Conservation (phyloP, 2,797 vertebrate species). For the Gymnothorax javanicus region DNA sequence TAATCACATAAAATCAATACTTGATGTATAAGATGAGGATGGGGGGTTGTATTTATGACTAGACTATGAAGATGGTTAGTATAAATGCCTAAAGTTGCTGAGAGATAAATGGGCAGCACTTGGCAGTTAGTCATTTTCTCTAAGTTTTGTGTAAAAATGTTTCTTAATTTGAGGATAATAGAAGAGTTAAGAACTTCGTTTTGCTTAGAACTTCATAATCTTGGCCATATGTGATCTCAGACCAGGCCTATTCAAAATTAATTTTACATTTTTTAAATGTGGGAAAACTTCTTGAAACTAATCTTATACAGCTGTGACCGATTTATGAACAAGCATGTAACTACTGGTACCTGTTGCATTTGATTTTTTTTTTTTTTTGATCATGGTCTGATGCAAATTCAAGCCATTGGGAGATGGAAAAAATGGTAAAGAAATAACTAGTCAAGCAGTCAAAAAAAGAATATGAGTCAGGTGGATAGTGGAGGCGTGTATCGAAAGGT, state of each 20-base stretch:
- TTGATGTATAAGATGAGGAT: too few species aligned
- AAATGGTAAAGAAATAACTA: background rate
- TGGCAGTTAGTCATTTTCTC: too few species aligned
- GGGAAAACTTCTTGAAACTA: background rate
- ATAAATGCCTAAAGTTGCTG: too few species aligned
- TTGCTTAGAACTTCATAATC: background rate
- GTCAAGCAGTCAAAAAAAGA: background rate
- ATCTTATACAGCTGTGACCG: background rate
- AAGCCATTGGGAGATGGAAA: background rate
- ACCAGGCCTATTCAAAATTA: background rate
- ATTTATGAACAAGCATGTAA: background rate
- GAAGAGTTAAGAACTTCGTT: too few species aligned
- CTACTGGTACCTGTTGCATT: background rate
- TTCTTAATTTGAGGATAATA: too few species aligned
- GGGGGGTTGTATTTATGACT: too few species aligned
- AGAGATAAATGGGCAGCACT: too few species aligned
- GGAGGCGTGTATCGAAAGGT: too few species aligned
- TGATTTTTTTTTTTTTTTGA: background rate
- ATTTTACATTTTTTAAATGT: background rate
- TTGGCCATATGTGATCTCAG: background rate
- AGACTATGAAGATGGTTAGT: too few species aligned
- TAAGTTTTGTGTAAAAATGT: too few species aligned
- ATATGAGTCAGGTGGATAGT: background rate
- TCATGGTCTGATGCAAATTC: background rate
- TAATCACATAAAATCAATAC: too few species aligned